Percentiles rank a stretch among this genome's conserved stretches.
Conservation (phyloP, 2,113 vertebrate genomes). For the Semnornis frantzii region DNA sequence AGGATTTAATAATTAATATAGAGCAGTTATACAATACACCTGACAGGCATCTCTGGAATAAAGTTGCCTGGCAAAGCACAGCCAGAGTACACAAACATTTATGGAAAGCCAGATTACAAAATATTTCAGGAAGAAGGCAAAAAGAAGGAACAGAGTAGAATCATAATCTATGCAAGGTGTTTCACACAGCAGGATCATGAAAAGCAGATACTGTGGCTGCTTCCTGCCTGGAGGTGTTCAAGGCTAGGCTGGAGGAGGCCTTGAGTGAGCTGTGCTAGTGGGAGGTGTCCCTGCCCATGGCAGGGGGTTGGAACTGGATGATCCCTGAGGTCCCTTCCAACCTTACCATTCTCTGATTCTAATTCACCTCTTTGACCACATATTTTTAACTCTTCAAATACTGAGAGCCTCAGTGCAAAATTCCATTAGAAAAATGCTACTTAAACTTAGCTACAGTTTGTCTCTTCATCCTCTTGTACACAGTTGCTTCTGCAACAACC, state of each 20-base stretch:
- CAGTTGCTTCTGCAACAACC: not conserved
- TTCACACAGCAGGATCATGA: not conserved
- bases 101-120: not conserved
- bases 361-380: not conserved
- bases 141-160: not conserved
- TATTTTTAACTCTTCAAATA: not conserved
- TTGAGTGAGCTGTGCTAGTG: too few species aligned
- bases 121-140: not conserved
- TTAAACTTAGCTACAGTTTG: not conserved
- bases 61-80: not conserved
- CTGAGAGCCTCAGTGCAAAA: not conserved
- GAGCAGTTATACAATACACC: slow-evolving; percentile 40
- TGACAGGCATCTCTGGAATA: slow-evolving; percentile 8
- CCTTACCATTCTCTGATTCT: too few species aligned
- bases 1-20: slow-evolving; percentile 48
- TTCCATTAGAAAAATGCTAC: not conserved
- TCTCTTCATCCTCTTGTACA: not conserved
- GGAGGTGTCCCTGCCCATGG: too few species aligned
- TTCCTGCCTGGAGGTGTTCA: too few species aligned
- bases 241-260: too few species aligned
- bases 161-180: fast-evolving
- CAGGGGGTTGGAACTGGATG: too few species aligned
- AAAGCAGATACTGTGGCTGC: not conserved
- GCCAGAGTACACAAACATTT: not conserved
- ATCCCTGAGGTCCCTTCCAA: too few species aligned